Base-by-base conservation (phyloP, 2,888 invertebrate genomes). In the Ophioninae sp. region DNA sequence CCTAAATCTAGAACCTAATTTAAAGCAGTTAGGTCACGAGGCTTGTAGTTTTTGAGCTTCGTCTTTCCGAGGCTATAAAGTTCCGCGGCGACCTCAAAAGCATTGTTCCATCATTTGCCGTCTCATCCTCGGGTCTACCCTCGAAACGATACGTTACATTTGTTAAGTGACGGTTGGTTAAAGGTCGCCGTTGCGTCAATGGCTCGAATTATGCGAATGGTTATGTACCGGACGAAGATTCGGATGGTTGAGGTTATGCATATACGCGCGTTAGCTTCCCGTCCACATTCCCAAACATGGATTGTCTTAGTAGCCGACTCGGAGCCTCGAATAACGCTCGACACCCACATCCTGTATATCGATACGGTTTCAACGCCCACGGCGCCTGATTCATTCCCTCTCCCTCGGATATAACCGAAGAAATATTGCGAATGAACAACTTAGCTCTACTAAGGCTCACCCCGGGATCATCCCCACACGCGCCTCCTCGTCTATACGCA, bases 311-410 rank as follows among this genome's bases (percentile, higher is more conserved):
- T 69, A 82, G 82, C 82, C 82, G 74, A 78, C 63, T 74, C 63
- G 82, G 78, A 79, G 82, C 82, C 82, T 71, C 74, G 64, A 74
- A 82, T 79, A 74, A 79, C 64, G 74, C 58, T 64, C 64, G 17
- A 72, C 74, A 58, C 69, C 58, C n/a, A 44, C 69, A 65, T 17
- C 51, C 51, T 5, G 51, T 51, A 51, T 44, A 73, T 71, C 63
- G 64, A 20, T 37, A 65, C 64, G 37, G 37, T 74, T 64, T 65
- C n/a, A 22, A 74, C 78, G 63, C 82, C 74, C 74, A 82, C 82
- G 73, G 68, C 8, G 17, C 17, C 41, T 56, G 63, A 74, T 74
- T 30, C 74, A 64, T 64, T 65, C 64, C 56, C 44, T 44, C 23
- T 20, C 41, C 3, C 23, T 61, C 22, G 59, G 13, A 73, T 73